Percentiles rank a stretch among this genome's conserved stretches.
Evolutionary conservation across 2,113 vertebrate species (phyloP).

Genomic region (Laticauda colubrina): DNA sequence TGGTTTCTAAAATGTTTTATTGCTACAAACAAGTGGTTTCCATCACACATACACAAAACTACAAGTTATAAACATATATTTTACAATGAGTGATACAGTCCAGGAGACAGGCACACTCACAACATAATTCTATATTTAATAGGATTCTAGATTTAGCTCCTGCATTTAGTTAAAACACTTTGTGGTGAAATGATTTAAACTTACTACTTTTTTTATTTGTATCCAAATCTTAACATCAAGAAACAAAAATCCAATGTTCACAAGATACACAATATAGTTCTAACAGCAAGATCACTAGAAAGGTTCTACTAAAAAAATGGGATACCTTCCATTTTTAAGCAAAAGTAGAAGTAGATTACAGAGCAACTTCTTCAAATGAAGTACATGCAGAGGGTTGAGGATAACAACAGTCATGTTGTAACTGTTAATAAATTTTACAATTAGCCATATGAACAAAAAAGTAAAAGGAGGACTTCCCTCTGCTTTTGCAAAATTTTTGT

Average conservation of each 20-base stretch:
- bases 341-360: slow-evolving; percentile 71
- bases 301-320: slow-evolving; percentile 75
- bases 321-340: slow-evolving; percentile 67
- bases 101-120: slow-evolving; percentile 65
- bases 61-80: slow-evolving; percentile 68
- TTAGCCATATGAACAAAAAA: slow-evolving; percentile 55
- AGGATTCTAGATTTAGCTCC: slow-evolving; percentile 47
- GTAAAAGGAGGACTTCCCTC: slow-evolving; percentile 50
- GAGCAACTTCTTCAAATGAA: slow-evolving; percentile 70
- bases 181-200: slow-evolving; percentile 62
- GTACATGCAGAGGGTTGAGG: slow-evolving; percentile 70
- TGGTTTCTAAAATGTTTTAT: slow-evolving; percentile 68
- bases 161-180: slow-evolving; percentile 58
- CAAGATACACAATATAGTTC: slow-evolving; percentile 74
- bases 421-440: slow-evolving; percentile 61
- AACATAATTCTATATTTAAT: slow-evolving; percentile 63
- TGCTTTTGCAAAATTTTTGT: slow-evolving; percentile 22
- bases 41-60: slow-evolving; percentile 54
- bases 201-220: slow-evolving; percentile 55
- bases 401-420: slow-evolving; percentile 47
- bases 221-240: slow-evolving; percentile 65
- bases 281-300: slow-evolving; percentile 73
- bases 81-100: slow-evolving; percentile 67
- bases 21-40: slow-evolving; percentile 73
- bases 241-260: slow-evolving; percentile 68